Percentiles rank a stretch among this genome's conserved stretches.
These are phyloP conservation scores for Maccullochella peelii DNA, from an alignment of 2,113 vertebrate genomes.

Conservation along the genomic window DNA sequence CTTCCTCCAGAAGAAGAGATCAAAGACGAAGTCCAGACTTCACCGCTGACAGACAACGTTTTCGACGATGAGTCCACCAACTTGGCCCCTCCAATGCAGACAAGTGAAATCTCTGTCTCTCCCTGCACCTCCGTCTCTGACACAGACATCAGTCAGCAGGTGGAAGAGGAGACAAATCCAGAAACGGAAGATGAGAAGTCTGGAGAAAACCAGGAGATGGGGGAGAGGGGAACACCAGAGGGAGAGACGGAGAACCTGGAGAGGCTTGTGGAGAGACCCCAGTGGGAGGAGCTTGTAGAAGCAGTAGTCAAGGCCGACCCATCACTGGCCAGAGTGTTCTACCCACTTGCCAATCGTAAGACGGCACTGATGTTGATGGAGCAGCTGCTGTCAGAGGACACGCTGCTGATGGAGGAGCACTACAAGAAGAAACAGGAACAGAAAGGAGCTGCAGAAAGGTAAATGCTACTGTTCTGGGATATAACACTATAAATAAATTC, in stretches of 20 bases:
- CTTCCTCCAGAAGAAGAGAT: slow-evolving; percentile 51
- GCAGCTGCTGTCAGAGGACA: slow-evolving; percentile 88
- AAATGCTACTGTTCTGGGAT: slow-evolving; percentile 20
- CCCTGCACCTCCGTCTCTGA: slow-evolving; percentile 33
- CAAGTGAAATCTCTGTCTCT: slow-evolving; percentile 24
- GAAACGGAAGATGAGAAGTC: slow-evolving; percentile 20
- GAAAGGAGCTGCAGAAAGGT: slow-evolving; percentile 72
- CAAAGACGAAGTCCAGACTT: slow-evolving; percentile 36
- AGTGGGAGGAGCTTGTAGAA: slow-evolving; percentile 84
- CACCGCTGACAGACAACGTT: slow-evolving; percentile 20
- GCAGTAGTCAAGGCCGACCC: slow-evolving; percentile 87
- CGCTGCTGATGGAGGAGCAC: slow-evolving; percentile 86
- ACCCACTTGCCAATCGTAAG: slow-evolving; percentile 85
- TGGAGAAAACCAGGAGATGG: slow-evolving; percentile 31
- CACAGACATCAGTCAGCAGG: slow-evolving; percentile 41
- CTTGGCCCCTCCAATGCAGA: slow-evolving; percentile 4
- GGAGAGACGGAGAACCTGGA: slow-evolving; percentile 48
- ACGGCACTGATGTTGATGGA: slow-evolving; percentile 92
- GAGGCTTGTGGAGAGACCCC: slow-evolving; percentile 53
- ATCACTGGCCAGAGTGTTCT: slow-evolving; percentile 85
- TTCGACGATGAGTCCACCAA: slow-evolving; percentile 31
- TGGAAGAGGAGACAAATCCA: slow-evolving; percentile 42
- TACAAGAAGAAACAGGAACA: slow-evolving; percentile 84
- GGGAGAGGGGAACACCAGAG: slow-evolving; percentile 52
- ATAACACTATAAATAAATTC: slow-evolving; percentile 9